Conservation (phyloP, 1,140 invertebrate species). For the Panagrolaimus sp. region DNA sequence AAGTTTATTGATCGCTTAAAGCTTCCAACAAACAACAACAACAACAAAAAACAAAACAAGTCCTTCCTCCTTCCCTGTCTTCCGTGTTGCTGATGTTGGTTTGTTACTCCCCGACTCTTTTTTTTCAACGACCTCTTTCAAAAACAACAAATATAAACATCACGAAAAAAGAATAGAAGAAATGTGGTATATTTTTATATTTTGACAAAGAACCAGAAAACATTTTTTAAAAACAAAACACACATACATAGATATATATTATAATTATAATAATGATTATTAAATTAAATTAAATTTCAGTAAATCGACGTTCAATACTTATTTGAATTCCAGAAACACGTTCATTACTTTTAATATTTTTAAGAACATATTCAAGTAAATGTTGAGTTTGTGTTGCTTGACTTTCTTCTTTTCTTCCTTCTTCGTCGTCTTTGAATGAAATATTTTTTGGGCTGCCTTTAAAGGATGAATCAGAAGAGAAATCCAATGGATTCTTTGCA, state of each 20-base stretch:
- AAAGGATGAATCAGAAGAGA: no score
- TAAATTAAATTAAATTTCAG: constrained; percentile 2
- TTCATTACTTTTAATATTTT: background rate
- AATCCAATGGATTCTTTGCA: no score
- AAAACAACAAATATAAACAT: background rate
- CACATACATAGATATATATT: no score
- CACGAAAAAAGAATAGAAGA: background rate
- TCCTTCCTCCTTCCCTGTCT: no score
- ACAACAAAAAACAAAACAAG: no score
- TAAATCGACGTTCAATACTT: background rate
- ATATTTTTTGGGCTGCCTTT: no score
- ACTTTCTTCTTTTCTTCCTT: constrained; percentile 1
- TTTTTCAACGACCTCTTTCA: background rate
- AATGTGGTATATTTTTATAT: background rate
- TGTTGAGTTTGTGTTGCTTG: background rate
- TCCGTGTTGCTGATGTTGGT: no score
- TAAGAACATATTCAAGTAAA: constrained; percentile 1
- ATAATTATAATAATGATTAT: no score
- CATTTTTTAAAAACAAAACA: background rate
- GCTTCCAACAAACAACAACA: no score
- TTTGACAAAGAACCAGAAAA: background rate
- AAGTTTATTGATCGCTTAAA: no score
- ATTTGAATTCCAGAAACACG: background rate
- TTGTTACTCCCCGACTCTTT: background rate
- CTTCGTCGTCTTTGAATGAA: no score